Evolutionary conservation across 2,797 vertebrate species (phyloP), one percentile per base, ranked within the genome.

Genomic region (Momotus momota): DNA sequence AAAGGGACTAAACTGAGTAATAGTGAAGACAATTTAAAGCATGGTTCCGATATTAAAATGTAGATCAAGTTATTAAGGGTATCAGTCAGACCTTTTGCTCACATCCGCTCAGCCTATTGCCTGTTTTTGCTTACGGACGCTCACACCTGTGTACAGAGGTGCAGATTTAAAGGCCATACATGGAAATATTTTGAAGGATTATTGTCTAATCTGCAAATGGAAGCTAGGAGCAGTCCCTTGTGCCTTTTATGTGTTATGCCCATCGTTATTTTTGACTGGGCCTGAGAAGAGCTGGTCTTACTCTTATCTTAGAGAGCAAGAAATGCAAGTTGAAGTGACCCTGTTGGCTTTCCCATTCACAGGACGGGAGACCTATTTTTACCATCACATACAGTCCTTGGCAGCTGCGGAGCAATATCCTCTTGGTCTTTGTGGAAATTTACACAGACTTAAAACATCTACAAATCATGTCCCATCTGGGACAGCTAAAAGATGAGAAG

Each of bases 381-480:
- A 57, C 23, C 41, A 4, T 9, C 4, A 33, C 29, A 6, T n/a
- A 8, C 15, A 65, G 81, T 61, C 6, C 64, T 3, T 1, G 21
- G 65, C 64, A 83, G 87, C 90, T 90, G 82, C n/a, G 33, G 33
- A 88, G 88, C 85, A 66, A 8, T 54, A 6, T 82, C 88, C 74
- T 35, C 12, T 4, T 60, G 64, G 19, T 60, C 35, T 85, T 65
- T 12, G 48, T 70, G 83, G 40, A 38, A 73, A 38, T 81, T 18
- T 52, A 21, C 62, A 43, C 57, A 78, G 67, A 10, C 23, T 58
- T 71, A 14, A 74, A 66, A 23, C 64, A 29, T 41, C 57, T 6
- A 45, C 75, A 74, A 4, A 78, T 60, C 55, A 10, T 29, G 48
- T 52, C 79, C 79, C 54, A 6, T 6, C 78, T 75, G 49, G 62